Percentiles rank a stretch among this genome's conserved stretches.
Evolutionary conservation across 2,797 vertebrate genomes (phyloP).

Genomic region (Coilia nasus): DNA sequence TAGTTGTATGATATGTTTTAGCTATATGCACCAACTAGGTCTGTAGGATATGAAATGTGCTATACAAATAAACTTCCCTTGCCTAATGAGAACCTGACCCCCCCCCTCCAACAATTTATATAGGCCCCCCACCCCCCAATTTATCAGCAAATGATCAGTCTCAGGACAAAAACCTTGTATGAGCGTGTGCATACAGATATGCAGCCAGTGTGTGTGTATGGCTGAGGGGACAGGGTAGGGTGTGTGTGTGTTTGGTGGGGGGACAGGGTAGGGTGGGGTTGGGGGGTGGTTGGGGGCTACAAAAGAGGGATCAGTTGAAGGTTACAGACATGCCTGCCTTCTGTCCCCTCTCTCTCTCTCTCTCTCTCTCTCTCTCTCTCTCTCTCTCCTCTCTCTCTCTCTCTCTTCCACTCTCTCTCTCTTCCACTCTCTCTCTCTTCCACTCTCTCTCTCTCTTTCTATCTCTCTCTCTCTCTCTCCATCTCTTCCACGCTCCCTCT

Average conservation of each 20-base stretch:
- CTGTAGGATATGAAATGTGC: no score
- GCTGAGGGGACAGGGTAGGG: no score
- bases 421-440: no score
- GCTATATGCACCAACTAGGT: no score
- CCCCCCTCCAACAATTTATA: no score
- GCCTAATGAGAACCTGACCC: no score
- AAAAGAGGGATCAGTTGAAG: background rate
- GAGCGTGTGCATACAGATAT: background rate
- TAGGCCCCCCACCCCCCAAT: background rate
- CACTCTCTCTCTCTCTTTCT: background rate
- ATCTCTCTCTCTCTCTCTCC: no score
- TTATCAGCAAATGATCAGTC: conserved; percentile 3
- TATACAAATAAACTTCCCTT: no score
- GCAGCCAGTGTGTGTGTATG: no score
- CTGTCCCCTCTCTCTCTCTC: background rate
- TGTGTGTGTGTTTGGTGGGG: no score
- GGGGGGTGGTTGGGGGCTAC: background rate
- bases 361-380: background rate
- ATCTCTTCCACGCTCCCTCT: background rate
- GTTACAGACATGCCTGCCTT: background rate
- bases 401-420: background rate
- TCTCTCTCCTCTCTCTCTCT: background rate
- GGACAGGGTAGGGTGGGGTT: background rate
- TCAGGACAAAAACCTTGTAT: background rate
- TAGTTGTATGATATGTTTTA: no score